Evolutionary conservation across 2,113 vertebrate genomes (phyloP), one percentile per base, ranked within the genome.

Genomic region (Oryzias woworae): DNA sequence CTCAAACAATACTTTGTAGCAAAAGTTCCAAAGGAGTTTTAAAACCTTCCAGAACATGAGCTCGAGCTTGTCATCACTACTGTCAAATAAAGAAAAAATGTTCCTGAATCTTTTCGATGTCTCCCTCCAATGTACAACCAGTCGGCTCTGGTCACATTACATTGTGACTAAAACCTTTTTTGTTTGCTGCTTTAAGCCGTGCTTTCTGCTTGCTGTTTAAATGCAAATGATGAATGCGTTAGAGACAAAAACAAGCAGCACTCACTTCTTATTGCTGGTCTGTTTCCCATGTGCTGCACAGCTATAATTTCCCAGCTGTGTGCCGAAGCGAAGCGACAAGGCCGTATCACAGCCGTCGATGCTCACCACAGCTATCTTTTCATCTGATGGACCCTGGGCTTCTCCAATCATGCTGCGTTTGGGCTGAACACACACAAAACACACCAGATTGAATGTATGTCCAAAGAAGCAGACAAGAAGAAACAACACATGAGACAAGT

Each of bases 191-290:
- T 36, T 36, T 36, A 48, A 12, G 14, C 26, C 45, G 18, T 7
- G 14, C 45, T 47, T 16, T 47, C 45, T 20, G 15, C 46, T 48
- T 48, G 2, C 47, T 18, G 47, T 48, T 48, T 18, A 20, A 18
- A 36, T 36, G 36, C 47, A 48, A 48, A 48, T 48, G n/a, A 48
- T 47, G 45, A 47, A 47, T 5, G 17, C 14, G 14, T 46, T 4
- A 4, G 26, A 10, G 16, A 1, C 14, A 23, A 26, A 53, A 51
- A 49, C 53, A 48, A 41, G 26, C 53, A 17, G 5, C 46, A 77
- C 95, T 96, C 90, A 98, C 96, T 98, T 99, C 84, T 99, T 98
- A 7, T 91, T 96, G 92, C 96, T 98, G 82, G 94, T 96, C 88
- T 99, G 97, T 65, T 93, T 90, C 49, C 95, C 97, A 72, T 98